These are phyloP conservation scores for Choreutis nemorana DNA, from an alignment of 2,888 invertebrate species.

Conservation along the genomic window DNA sequence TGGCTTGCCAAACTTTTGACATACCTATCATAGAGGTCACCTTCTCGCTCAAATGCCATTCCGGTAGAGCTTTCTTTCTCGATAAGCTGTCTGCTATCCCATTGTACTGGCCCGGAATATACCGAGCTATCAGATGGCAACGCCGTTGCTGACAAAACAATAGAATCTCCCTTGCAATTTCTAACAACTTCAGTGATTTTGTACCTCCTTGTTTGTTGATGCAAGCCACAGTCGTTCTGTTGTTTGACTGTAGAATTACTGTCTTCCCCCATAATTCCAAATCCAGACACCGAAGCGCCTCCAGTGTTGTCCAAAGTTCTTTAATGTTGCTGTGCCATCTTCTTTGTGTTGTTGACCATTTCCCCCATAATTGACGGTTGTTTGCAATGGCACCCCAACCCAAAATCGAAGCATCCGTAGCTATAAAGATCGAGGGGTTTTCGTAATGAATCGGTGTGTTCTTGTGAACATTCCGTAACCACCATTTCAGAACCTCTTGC, in stretches of 20 bases:
- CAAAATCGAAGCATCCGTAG: conserved; percentile 5
- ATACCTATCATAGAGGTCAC: conserved; percentile 5
- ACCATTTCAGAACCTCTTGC: conserved; percentile 2
- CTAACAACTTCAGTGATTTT: conserved; percentile 5
- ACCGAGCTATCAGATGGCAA: too few species aligned
- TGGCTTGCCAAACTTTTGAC: not conserved
- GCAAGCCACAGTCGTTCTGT: conserved; percentile 8
- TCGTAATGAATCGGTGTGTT: conserved; percentile 3
- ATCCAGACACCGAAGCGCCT: too few species aligned
- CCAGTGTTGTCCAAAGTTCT: conserved; percentile 6
- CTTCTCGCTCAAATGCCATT: conserved; percentile 12
- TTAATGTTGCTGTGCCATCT: conserved; percentile 7
- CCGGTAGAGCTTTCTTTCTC: conserved; percentile 5
- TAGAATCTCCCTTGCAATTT: too few species aligned
- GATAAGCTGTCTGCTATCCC: conserved; percentile 3
- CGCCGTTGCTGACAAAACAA: too few species aligned
- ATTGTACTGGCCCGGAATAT: too few species aligned
- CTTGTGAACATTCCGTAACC: conserved; percentile 4
- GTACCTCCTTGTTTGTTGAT: too few species aligned
- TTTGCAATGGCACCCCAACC: conserved; percentile 10
- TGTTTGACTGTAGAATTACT: conserved; percentile 10
- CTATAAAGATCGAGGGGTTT: conserved; percentile 7
- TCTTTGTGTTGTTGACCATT: conserved; percentile 6
- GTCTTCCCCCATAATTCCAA: too few species aligned
- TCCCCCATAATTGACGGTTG: conserved; percentile 3